Percentiles rank a stretch among this genome's conserved stretches.
These are phyloP conservation scores for Pimpla rufipes DNA, from an alignment of 2,888 invertebrate species.

Conservation along the genomic window DNA sequence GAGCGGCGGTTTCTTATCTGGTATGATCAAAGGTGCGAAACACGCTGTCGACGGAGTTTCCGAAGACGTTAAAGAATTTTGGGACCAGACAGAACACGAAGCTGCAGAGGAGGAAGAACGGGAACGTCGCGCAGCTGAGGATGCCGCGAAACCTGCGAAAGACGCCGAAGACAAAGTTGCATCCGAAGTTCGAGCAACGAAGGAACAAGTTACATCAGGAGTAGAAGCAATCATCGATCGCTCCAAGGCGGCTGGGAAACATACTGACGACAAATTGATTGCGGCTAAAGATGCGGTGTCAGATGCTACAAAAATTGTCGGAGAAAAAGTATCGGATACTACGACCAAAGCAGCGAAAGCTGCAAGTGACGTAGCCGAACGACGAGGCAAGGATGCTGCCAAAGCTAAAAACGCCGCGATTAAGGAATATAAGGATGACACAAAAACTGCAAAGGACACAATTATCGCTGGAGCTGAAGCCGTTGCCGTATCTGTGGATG, in stretches of 20 bases:
- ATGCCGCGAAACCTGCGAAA: slow-evolving; percentile 60
- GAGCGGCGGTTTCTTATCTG: slow-evolving; percentile 76
- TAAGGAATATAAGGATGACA: slow-evolving; percentile 80
- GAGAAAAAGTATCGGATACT: slow-evolving; percentile 84
- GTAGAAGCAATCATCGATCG: slow-evolving; percentile 46
- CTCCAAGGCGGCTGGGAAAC: slow-evolving; percentile 55
- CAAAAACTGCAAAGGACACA: slow-evolving; percentile 81
- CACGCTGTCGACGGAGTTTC: slow-evolving; percentile 69
- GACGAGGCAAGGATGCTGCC: slow-evolving; percentile 49
- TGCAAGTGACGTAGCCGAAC: slow-evolving; percentile 79
- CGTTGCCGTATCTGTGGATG: slow-evolving; percentile 42
- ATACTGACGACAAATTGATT: slow-evolving; percentile 46
- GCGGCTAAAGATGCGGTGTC: slow-evolving; percentile 52
- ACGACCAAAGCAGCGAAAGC: slow-evolving; percentile 85
- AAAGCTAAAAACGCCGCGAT: slow-evolving; percentile 84
- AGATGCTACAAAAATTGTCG: slow-evolving; percentile 86
- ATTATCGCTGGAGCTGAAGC: slow-evolving; percentile 60
- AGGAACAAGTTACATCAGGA: slow-evolving; percentile 48
- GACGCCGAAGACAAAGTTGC: slow-evolving; percentile 57
- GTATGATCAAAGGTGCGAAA: slow-evolving; percentile 78
- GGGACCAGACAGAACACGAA: slow-evolving; percentile 67
- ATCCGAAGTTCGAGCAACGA: slow-evolving; percentile 29
- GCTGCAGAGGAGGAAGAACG: slow-evolving; percentile 69
- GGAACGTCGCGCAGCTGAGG: slow-evolving; percentile 49
- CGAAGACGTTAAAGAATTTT: slow-evolving; percentile 72